Evolutionary conservation across 2,888 invertebrate genomes (phyloP).

Genomic region (Ornithoptera alexandrae): DNA sequence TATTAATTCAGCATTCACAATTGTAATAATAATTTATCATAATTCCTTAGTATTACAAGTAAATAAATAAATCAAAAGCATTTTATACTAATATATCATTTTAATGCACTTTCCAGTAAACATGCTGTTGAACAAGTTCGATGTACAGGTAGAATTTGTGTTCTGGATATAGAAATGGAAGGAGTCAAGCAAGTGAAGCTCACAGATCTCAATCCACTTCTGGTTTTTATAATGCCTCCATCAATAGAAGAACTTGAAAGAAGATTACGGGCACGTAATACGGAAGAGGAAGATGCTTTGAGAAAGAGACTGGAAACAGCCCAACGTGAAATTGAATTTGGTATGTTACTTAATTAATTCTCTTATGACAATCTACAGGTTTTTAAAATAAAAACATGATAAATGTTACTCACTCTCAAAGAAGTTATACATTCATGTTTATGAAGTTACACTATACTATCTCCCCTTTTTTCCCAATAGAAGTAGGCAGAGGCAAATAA

Average conservation of each 20-base stretch:
- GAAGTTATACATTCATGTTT: too few species aligned
- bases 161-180: conserved; percentile 96
- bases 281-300: conserved; percentile 94
- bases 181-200: conserved; percentile 93
- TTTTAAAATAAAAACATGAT: background rate
- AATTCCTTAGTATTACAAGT: too few species aligned
- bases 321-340: conserved; percentile 90
- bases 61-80: too few species aligned
- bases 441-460: too few species aligned
- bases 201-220: conserved; percentile 89
- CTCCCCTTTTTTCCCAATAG: too few species aligned
- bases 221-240: conserved; percentile 96
- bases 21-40: too few species aligned
- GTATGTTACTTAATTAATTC: conserved; percentile 58
- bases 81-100: background rate
- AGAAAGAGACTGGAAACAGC: conserved; percentile 88
- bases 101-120: conserved; percentile 81
- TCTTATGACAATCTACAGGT: background rate
- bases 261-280: conserved; percentile 87
- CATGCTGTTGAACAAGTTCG: conserved; percentile 90
- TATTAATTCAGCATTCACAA: too few species aligned
- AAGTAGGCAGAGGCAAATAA: too few species aligned
- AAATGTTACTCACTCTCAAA: too few species aligned
- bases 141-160: conserved; percentile 90
- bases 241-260: conserved; percentile 87